phyloP scores from a whole-genome alignment of 1,140 invertebrate genomes.

The Drosophila ogumai region DNA sequence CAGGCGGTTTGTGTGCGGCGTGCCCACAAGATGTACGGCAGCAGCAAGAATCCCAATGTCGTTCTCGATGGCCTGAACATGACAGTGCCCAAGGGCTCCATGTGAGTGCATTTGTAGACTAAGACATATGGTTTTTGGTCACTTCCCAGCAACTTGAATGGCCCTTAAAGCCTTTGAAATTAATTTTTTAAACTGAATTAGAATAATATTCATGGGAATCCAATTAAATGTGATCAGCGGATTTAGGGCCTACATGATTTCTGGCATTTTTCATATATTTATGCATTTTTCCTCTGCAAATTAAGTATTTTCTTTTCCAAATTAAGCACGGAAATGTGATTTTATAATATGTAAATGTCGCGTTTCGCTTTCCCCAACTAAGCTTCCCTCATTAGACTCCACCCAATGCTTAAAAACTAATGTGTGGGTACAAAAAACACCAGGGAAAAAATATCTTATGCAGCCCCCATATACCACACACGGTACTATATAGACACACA shows the following conservation, averaged over 20 bases:
- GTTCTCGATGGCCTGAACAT: conserved; percentile 95
- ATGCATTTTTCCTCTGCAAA: background rate
- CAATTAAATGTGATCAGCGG: background rate
- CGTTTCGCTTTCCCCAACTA: conserved; percentile 20
- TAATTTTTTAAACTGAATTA: background rate
- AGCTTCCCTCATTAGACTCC: conserved; percentile 20
- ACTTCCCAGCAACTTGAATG: background rate
- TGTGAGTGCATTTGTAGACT: conserved; percentile 88
- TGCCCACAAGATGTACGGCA: conserved; percentile 94
- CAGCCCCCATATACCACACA: conserved; percentile 22
- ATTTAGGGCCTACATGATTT: background rate
- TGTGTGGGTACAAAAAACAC: conserved; percentile 16
- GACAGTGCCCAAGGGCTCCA: conserved; percentile 95
- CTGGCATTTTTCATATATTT: background rate
- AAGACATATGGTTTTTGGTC: background rate
- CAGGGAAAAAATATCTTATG: conserved; percentile 32
- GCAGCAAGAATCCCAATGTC: conserved; percentile 92
- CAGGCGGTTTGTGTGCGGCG: conserved; percentile 93
- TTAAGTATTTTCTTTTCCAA: background rate
- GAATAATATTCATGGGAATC: background rate
- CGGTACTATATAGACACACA: background rate
- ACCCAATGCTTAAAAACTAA: conserved; percentile 12
- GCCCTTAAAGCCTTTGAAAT: background rate
- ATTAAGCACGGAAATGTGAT: conserved; percentile 18
- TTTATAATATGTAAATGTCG: conserved; percentile 13